phyloP scores from a whole-genome alignment of 2,797 vertebrate species.

The Pipistrellus kuhlii region DNA sequence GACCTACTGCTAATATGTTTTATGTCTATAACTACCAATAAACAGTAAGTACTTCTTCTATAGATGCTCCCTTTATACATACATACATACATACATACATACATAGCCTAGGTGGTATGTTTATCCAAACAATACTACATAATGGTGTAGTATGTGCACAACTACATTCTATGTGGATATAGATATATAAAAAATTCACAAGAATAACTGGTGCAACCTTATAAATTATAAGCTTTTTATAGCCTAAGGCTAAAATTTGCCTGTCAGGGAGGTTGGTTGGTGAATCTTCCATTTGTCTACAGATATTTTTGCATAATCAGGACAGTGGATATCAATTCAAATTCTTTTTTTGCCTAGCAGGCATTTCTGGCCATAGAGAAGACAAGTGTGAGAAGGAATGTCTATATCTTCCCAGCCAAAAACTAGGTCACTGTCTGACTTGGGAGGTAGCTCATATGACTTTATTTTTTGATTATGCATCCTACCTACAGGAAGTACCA shows the following conservation, averaged over 20 bases:
- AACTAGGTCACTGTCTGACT: neutral
- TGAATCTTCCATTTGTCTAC: slow-evolving; percentile 60
- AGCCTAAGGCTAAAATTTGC: slow-evolving; percentile 44
- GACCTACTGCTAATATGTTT: slow-evolving; percentile 25
- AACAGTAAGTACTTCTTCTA: neutral
- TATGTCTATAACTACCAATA: neutral
- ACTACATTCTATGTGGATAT: slow-evolving; percentile 12
- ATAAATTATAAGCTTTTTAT: slow-evolving; percentile 64
- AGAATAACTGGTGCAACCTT: slow-evolving; percentile 15
- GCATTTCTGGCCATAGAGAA: slow-evolving; percentile 37
- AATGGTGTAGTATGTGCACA: neutral
- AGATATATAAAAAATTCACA: slow-evolving; percentile 54
- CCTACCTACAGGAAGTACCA: neutral
- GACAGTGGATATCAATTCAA: slow-evolving; percentile 12
- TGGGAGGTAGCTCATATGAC: neutral
- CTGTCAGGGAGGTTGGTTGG: slow-evolving; percentile 42
- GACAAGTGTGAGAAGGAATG: neutral
- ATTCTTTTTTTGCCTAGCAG: neutral
- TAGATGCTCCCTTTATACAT: neutral
- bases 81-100: neutral
- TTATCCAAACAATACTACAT: neutral
- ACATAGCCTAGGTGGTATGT: neutral
- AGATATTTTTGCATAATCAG: slow-evolving; percentile 33
- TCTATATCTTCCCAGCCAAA: neutral
- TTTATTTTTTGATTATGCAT: slow-evolving; percentile 21